Evolutionary conservation across 2,113 vertebrate genomes (phyloP).

Genomic region (Raja brachyura): DNA sequence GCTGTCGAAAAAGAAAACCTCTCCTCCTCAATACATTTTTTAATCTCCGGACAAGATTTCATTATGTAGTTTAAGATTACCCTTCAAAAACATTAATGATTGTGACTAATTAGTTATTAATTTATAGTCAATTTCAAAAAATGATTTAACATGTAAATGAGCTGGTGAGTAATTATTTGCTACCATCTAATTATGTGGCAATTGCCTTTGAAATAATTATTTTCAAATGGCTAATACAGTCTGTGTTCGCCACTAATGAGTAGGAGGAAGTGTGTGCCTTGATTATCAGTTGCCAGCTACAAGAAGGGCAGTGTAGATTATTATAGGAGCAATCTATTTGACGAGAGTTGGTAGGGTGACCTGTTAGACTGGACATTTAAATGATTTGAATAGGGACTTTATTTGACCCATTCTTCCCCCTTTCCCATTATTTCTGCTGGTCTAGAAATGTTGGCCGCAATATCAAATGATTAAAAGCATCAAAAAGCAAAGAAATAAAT

Average conservation of each 20-base stretch:
- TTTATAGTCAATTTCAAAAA: constrained; percentile 38
- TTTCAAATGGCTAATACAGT: constrained; percentile 28
- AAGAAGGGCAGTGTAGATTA: background rate
- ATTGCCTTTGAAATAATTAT: constrained; percentile 37
- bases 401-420: background rate
- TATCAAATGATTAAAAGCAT: constrained; percentile 13
- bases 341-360: background rate
- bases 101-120: constrained; percentile 33
- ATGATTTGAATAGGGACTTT: background rate
- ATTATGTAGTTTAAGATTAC: constrained; percentile 23
- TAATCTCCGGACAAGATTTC: background rate
- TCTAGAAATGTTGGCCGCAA: constrained; percentile 6
- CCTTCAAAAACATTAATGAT: constrained; percentile 32
- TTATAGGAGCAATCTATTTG: background rate
- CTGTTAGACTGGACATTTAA: constrained; percentile 10
- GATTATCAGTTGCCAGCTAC: constrained; percentile 12
- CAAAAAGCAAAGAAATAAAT: constrained; percentile 21
- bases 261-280: background rate
- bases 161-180: constrained; percentile 35
- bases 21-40: background rate
- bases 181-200: constrained; percentile 31
- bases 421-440: background rate
- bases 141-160: constrained; percentile 37
- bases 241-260: constrained; percentile 30
- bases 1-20: background rate